A percentile compares a stretch with the other conserved stretches of the same genome.
These are phyloP conservation scores for Acrocephalus scirpaceus DNA, from an alignment of 2,797 vertebrate species.

Conservation along the genomic window DNA sequence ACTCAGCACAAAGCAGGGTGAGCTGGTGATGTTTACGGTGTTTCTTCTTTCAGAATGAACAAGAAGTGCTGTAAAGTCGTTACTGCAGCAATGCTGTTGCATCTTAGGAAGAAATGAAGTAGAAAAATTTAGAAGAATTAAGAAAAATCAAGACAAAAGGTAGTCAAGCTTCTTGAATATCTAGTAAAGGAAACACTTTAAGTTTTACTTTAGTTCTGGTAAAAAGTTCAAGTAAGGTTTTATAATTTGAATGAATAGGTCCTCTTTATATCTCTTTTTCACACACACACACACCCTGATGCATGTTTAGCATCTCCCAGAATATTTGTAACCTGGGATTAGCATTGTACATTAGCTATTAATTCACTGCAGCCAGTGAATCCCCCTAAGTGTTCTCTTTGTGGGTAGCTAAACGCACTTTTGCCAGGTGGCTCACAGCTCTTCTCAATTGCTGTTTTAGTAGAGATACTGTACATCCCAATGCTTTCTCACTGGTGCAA, in stretches of 20 bases:
- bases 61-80: not conserved
- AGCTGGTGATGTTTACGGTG: not conserved
- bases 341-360: not conserved
- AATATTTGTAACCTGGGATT: not conserved
- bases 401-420: not conserved
- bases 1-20: not conserved
- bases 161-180: not conserved
- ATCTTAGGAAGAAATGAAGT: not conserved
- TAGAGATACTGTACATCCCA: not conserved
- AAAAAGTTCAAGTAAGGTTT: not conserved
- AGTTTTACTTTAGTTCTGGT: not conserved
- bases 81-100: not conserved
- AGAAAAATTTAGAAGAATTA: not conserved
- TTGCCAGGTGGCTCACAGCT: not conserved
- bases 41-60: not conserved
- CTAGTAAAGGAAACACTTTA: not conserved
- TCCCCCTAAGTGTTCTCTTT: not conserved
- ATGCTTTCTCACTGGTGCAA: not conserved
- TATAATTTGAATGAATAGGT: not conserved
- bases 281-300: accelerated
- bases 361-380: not conserved
- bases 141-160: not conserved
- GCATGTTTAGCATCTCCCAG: not conserved
- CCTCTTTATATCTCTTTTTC: not conserved
- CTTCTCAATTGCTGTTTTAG: not conserved